A percentile compares a stretch with the other conserved stretches of the same genome.
Conservation (phyloP, 1,140 invertebrate species). For the Eumaeus atala region DNA sequence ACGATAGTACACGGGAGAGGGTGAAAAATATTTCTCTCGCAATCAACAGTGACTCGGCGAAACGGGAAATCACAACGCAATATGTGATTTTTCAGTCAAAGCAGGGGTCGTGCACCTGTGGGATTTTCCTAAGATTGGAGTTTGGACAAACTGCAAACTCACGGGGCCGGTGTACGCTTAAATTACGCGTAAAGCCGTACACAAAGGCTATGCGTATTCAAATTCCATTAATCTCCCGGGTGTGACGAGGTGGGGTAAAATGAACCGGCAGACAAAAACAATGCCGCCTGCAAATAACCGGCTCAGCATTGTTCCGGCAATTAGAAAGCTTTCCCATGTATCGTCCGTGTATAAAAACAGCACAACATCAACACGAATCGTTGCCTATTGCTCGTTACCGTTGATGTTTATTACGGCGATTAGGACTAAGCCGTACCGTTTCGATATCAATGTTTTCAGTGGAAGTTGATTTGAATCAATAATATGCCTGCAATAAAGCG, state of each 20-base stretch:
- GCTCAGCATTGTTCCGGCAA: constrained; percentile 74
- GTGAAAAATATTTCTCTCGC: constrained; percentile 39
- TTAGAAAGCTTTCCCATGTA: constrained; percentile 74
- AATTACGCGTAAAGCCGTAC: constrained; percentile 72
- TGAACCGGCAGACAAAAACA: constrained; percentile 73
- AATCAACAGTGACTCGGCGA: constrained; percentile 47
- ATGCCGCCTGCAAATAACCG: constrained; percentile 71
- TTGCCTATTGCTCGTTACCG: constrained; percentile 72
- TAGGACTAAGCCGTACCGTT: constrained; percentile 63
- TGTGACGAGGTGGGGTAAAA: constrained; percentile 65
- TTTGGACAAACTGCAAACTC: constrained; percentile 54
- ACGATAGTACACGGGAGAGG: constrained; percentile 33
- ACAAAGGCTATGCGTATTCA: constrained; percentile 73
- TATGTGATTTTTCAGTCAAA: constrained; percentile 52
- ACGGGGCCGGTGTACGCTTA: constrained; percentile 61
- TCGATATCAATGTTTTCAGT: constrained; percentile 58
- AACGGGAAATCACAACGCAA: constrained; percentile 34
- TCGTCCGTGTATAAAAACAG: constrained; percentile 71
- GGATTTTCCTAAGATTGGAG: constrained; percentile 48
- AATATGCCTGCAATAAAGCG: constrained; percentile 11
- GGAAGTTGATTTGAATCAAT: constrained; percentile 34
- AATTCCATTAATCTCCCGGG: constrained; percentile 72
- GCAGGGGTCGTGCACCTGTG: constrained; percentile 48
- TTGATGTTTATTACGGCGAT: constrained; percentile 73
- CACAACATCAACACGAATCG: constrained; percentile 72